A percentile compares a stretch with the other conserved stretches of the same genome.
These are phyloP conservation scores for Tupiocoris notatus DNA, from an alignment of 2,888 invertebrate genomes.

Conservation along the genomic window DNA sequence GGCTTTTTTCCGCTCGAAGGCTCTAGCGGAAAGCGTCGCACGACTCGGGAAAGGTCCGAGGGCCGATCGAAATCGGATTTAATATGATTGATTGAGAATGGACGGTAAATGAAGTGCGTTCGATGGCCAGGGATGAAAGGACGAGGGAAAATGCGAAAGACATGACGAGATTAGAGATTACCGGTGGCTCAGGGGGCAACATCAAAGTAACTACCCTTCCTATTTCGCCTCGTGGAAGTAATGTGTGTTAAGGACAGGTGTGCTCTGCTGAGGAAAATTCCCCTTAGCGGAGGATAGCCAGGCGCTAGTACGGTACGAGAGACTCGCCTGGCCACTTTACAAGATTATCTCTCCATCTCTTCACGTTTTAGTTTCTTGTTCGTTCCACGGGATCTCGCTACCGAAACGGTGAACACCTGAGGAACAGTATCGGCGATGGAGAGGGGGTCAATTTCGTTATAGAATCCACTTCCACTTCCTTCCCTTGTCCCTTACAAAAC, in stretches of 20 bases:
- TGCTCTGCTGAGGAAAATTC: background rate
- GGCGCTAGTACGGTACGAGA: background rate
- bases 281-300: too few species aligned
- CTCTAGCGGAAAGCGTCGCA: background rate
- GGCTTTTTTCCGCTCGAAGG: background rate
- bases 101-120: background rate
- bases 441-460: slow-evolving; percentile 29
- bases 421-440: background rate
- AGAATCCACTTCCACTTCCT: slow-evolving; percentile 2
- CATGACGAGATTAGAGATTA: background rate
- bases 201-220: slow-evolving; percentile 5
- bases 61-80: slow-evolving; percentile 17
- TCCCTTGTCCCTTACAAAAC: too few species aligned
- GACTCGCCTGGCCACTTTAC: slow-evolving; percentile 25
- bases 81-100: slow-evolving; percentile 26
- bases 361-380: slow-evolving; percentile 27
- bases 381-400: background rate
- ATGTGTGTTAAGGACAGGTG: background rate
- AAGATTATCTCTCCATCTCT: slow-evolving; percentile 38
- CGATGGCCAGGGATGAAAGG: background rate
- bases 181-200: background rate
- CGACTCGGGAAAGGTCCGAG: background rate
- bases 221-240: background rate
- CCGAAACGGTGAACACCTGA: background rate
- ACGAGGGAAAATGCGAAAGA: background rate